Evolutionary conservation across 2,797 vertebrate genomes (phyloP), one percentile per base, ranked within the genome.

Genomic region (Cyclopterus lumpus): DNA sequence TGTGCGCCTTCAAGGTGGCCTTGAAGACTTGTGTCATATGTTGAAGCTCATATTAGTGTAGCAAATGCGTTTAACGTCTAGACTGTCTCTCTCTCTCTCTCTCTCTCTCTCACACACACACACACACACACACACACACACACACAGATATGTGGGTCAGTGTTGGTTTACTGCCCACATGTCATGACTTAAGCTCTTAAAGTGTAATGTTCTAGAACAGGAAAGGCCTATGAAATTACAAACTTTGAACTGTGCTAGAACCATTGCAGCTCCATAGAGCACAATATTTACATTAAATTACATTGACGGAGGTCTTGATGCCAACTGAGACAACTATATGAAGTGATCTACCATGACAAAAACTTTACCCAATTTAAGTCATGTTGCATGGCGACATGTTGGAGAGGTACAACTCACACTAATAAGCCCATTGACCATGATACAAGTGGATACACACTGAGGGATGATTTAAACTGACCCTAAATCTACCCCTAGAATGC

Each of bases 111-210:
- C 40, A 42, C 12, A 42, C 40, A 42, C 40, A 42, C 40, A 14
- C 14, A 49, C 54, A 65, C 70, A 44, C 28, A 42, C 36, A 18
- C n/a, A 40, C 57, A 22, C 16, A 44, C 42, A 44, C 16, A 44
- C 42, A 20, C 42, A 46, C 16, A 46, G 6, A 42, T 44, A 22
- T n/a, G 28, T 59, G 62, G 57, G 30, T 51, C 61, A 64, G 77
- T 65, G 70, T 64, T 64, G 72, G 63, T 75, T 75, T 48, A 60
- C 46, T 42, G 32, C 30, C 67, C 46, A 77, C 48, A 83, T 72
- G 65, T 73, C 59, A 64, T 57, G 36, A 63, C 44, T 71, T 61
- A 30, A 61, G 48, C 64, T 51, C 36, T 71, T 77, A 59, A 49
- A 73, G 48, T 38, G 28, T 54, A 54, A 54, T 40, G 40, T 46